phyloP scores from a whole-genome alignment of 2,113 vertebrate species.

The Prinia subflava region DNA sequence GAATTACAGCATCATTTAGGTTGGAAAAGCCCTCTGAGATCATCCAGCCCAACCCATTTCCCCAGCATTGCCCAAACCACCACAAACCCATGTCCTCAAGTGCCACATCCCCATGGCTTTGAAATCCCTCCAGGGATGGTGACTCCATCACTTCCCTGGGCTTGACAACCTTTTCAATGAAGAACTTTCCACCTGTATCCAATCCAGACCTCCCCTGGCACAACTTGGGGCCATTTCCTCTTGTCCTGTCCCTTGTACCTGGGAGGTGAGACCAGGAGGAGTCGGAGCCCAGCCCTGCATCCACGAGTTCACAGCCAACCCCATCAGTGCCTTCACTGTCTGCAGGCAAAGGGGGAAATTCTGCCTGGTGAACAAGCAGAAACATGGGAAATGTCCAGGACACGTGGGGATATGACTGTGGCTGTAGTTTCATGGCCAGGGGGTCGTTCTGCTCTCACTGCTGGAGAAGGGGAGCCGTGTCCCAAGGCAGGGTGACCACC shows the following conservation, averaged over 20 bases:
- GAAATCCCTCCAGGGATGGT: neutral
- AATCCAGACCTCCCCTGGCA: neutral
- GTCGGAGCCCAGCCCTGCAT: neutral
- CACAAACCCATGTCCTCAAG: neutral
- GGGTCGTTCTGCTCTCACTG: fast-evolving
- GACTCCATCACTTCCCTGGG: neutral
- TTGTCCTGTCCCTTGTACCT: neutral
- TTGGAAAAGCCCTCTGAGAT: neutral
- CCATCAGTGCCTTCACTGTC: fast-evolving
- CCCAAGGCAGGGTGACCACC: neutral
- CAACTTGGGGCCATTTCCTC: fast-evolving
- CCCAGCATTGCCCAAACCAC: neutral
- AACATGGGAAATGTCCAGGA: neutral
- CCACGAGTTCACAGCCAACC: neutral
- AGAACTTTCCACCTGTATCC: no score
- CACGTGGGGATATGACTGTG: fast-evolving
- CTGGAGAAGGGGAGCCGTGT: fast-evolving
- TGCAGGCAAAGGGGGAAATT: neutral
- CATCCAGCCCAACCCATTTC: neutral
- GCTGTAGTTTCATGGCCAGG: neutral
- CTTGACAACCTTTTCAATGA: neutral
- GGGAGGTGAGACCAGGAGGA: neutral
- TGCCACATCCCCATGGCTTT: neutral
- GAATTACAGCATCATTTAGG: neutral
- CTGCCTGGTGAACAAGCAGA: neutral